Evolutionary conservation across 1,140 invertebrate genomes (phyloP), one percentile per base, ranked within the genome.

Genomic region (Microplitis mediator): DNA sequence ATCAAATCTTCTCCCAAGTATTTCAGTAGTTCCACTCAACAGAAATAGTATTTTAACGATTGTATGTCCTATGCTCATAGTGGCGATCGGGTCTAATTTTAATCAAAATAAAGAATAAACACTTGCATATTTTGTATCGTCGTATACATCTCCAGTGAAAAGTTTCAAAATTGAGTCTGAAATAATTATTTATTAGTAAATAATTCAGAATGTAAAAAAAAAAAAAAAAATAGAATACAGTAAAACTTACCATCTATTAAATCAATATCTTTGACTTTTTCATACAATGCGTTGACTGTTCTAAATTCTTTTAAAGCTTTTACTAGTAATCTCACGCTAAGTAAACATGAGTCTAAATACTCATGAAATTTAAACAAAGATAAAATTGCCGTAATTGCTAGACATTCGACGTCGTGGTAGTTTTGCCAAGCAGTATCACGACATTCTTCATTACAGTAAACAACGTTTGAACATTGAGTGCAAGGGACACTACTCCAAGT

Each of bases 341-440:
- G 84, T 4, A 91, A 0, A 9, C 9, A 84, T 79, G 91, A 89
- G n/a, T 92, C 83, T 84, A 92, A n/a, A n/a, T n/a, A n/a, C n/a
- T n/a, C 91, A 51, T 90, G 89, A 74, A 91, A 88, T 39, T 89
- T 74, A 79, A 91, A 85, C 68, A 85, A 77, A 56, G 89, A 74
- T 50, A 95, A 77, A 65, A 88, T 83, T 23, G 89, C 85, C 73
- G 1, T 5, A 8, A 95, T 88, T 70, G 76, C 76, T 51, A 62
- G 61, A 50, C 95, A 97, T 88, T 96, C 95, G 75, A 90, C 89
- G 77, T 87, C 84, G 82, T 97, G 95, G 82, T 91, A 93, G 8
- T 84, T 81, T 11, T 86, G 81, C 85, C 88, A 90, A 4, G 93
- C 91, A n/a, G 83, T 81, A 16, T 87, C 76, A 72, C 86, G 87